Conservation (phyloP, 1,140 invertebrate species). For the Anastrepha ludens region DNA sequence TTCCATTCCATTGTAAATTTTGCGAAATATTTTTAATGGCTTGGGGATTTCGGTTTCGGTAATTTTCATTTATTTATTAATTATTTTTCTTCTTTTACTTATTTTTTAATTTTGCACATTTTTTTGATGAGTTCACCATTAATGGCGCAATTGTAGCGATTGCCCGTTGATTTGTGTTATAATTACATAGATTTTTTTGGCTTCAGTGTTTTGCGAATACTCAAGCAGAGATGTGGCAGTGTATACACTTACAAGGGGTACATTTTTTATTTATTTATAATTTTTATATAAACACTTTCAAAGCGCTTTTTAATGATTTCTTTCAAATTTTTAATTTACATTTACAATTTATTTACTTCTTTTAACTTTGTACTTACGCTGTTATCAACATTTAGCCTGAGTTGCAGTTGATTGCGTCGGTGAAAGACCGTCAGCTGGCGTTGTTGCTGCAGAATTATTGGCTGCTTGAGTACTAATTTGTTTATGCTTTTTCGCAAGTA, state of each 20-base stretch:
- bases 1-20: not conserved
- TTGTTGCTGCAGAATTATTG: not conserved
- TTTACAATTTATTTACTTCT: not conserved
- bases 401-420: not conserved
- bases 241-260: too few relatives aligned
- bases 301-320: not conserved
- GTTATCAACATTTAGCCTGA: not conserved
- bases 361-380: not conserved
- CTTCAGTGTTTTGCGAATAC: not conserved
- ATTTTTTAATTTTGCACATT: not conserved
- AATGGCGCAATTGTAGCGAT: not conserved
- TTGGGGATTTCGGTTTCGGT: not conserved
- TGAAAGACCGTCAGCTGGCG: slow-evolving; percentile 7
- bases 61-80: not conserved
- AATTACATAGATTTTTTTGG: not conserved
- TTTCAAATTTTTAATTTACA: not conserved
- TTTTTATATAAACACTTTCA: too few relatives aligned
- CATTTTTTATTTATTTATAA: too few relatives aligned
- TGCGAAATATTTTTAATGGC: not conserved
- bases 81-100: not conserved
- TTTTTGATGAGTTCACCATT: not conserved
- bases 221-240: too few relatives aligned
- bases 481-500: not conserved
- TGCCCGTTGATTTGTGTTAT: too few relatives aligned
- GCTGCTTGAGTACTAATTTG: not conserved